phyloP scores from a whole-genome alignment of 2,888 invertebrate species.

The Brenthis ino region DNA sequence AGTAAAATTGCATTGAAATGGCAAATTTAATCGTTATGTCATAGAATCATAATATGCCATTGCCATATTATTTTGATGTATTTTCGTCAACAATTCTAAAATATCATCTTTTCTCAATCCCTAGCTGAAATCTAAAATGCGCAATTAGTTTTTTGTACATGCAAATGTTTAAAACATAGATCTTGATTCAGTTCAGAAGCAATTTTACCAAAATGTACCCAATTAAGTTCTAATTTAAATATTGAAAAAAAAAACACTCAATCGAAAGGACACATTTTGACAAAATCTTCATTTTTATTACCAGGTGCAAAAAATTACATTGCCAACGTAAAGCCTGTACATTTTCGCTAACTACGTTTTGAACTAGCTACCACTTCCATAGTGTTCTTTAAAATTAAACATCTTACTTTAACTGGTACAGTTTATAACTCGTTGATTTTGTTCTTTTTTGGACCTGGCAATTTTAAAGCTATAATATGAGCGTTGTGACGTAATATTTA shows the following conservation, averaged over 20 bases:
- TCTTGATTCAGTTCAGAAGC: constrained; percentile 28
- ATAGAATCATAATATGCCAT: background rate
- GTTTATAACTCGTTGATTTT: constrained; percentile 68
- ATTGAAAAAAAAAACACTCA: background rate
- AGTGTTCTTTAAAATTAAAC: constrained; percentile 40
- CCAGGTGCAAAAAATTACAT: constrained; percentile 79
- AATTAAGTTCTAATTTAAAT: background rate
- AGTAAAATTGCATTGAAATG: background rate
- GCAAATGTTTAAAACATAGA: background rate
- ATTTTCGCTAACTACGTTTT: constrained; percentile 54
- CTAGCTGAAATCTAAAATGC: too few relatives aligned
- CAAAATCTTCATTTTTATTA: constrained; percentile 45
- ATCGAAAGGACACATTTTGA: constrained; percentile 18
- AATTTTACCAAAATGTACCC: constrained; percentile 25
- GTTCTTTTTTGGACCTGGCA: constrained; percentile 79
- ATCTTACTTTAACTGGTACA: constrained; percentile 56
- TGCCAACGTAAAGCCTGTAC: constrained; percentile 73
- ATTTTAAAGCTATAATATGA: constrained; percentile 52
- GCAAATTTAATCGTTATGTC: background rate
- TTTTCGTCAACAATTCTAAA: too few relatives aligned
- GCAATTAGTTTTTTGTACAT: background rate
- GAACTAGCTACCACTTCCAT: constrained; percentile 52
- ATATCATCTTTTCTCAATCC: too few relatives aligned
- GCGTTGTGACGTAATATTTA: background rate
- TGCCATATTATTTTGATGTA: background rate